phyloP scores from a whole-genome alignment of 2,113 vertebrate genomes.

The Aepyceros melampus region DNA sequence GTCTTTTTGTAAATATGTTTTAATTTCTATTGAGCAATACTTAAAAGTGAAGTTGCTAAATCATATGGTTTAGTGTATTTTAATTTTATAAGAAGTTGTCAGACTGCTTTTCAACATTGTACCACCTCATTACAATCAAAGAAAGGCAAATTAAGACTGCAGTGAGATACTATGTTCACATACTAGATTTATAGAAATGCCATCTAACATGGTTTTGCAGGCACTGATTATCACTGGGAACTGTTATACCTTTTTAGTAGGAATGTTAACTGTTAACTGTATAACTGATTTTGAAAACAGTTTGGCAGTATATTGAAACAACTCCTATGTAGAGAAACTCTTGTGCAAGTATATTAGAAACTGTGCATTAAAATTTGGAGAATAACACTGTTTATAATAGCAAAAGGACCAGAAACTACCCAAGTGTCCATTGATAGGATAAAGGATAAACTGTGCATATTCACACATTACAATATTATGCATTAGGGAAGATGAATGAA shows the following conservation, averaged over 20 bases:
- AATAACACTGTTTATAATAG: neutral
- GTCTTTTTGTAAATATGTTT: neutral
- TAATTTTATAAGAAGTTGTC: conserved; percentile 1
- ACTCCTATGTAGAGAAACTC: neutral
- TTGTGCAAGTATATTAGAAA: neutral
- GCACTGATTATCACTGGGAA: neutral
- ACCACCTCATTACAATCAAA: neutral
- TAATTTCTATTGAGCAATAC: conserved; percentile 4
- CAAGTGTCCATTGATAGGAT: neutral
- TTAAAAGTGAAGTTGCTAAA: neutral
- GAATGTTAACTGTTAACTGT: neutral
- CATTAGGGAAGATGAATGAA: conserved; percentile 12
- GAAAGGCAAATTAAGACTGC: neutral
- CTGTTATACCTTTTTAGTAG: neutral
- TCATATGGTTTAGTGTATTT: conserved; percentile 20
- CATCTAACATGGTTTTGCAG: neutral
- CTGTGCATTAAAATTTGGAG: neutral
- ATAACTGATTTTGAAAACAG: neutral
- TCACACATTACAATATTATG: neutral
- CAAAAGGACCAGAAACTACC: neutral
- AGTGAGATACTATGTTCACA: neutral
- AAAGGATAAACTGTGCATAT: conserved; percentile 5
- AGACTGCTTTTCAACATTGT: conserved; percentile 10
- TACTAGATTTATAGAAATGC: neutral
- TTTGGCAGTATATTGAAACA: conserved; percentile 3